These are phyloP conservation scores for Trialeurodes vaporariorum DNA, from an alignment of 1,140 invertebrate genomes.

Conservation along the genomic window DNA sequence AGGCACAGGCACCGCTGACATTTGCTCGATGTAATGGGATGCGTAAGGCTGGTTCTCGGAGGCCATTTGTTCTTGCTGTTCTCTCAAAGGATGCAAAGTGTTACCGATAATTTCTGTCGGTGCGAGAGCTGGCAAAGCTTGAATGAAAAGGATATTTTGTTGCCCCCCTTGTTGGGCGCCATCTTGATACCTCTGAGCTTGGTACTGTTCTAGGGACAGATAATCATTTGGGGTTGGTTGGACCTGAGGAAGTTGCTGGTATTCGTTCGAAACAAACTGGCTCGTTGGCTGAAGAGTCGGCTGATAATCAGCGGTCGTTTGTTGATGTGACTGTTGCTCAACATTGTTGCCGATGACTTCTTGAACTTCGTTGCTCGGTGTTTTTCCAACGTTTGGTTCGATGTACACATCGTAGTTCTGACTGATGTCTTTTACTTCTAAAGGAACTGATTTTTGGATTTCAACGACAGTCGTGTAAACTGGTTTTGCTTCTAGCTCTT, in stretches of 20 bases:
- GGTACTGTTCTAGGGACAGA: not conserved
- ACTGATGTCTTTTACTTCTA: not conserved
- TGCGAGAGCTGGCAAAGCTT: not conserved
- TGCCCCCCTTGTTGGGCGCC: not conserved
- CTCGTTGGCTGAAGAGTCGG: not conserved
- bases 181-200: not conserved
- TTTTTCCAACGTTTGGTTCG: not conserved
- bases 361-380: not conserved
- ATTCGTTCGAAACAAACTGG: not conserved
- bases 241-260: not conserved
- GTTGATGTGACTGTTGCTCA: not conserved
- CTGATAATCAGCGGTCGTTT: not conserved
- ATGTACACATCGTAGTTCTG: not conserved
- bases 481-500: conserved; percentile 4
- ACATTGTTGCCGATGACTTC: not conserved
- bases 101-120: not conserved
- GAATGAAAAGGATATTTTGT: not conserved
- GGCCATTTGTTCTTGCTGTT: not conserved
- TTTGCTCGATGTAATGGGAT: not conserved
- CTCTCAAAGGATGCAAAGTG: not conserved
- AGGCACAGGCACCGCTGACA: not conserved
- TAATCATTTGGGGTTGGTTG: not conserved
- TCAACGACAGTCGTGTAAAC: conserved; percentile 7
- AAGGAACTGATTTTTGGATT: conserved; percentile 8
- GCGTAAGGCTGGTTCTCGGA: not conserved